phyloP scores from a whole-genome alignment of 2,888 invertebrate species.

The Acrobasis consociella region DNA sequence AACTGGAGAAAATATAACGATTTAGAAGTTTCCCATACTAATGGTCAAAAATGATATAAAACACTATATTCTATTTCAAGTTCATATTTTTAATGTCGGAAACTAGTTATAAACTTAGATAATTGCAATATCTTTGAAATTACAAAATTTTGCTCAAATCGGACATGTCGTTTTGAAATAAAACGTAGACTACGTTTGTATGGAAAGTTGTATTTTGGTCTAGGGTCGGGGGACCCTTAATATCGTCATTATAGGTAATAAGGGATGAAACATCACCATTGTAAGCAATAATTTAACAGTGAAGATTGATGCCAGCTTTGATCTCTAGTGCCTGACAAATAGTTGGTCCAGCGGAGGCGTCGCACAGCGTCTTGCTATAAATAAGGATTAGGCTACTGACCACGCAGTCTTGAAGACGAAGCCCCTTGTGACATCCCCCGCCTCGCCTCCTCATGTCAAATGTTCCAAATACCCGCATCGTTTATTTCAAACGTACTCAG shows the following conservation, averaged over 20 bases:
- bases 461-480: conserved; percentile 53
- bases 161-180: no score
- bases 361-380: conserved; percentile 79
- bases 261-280: conserved; percentile 22
- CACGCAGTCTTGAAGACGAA: conserved; percentile 73
- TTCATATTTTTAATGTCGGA: no score
- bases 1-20: no score
- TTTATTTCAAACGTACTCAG: conserved; percentile 47
- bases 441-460: conserved; percentile 58
- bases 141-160: no score
- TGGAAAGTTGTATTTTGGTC: no score
- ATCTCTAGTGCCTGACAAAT: conserved; percentile 70
- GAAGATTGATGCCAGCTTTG: conserved; percentile 71
- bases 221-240: no score
- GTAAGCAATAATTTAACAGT: conserved; percentile 54
- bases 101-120: no score
- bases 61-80: no score
- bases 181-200: no score
- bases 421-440: conserved; percentile 52
- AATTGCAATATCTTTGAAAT: no score
- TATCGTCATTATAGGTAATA: background rate
- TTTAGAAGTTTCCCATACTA: no score
- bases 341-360: conserved; percentile 74
- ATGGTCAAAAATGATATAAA: no score
- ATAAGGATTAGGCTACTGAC: conserved; percentile 79